Evolutionary conservation across 2,888 invertebrate genomes (phyloP).

Genomic region (Chloromyia formosa): DNA sequence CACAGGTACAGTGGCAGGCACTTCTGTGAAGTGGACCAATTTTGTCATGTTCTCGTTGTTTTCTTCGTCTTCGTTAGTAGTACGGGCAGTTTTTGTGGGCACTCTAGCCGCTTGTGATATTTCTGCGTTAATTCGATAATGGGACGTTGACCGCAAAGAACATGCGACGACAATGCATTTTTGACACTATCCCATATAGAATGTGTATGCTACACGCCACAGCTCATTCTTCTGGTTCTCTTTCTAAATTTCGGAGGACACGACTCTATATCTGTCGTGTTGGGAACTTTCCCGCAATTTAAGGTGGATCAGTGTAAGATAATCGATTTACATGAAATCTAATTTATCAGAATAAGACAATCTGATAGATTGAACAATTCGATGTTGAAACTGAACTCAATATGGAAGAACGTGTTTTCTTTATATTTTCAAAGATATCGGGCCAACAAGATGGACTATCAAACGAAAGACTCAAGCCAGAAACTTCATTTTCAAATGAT

Average conservation of each 20-base stretch:
- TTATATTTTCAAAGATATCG: too few relatives aligned
- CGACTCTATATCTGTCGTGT: too few relatives aligned
- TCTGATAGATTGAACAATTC: not conserved
- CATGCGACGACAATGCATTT: conserved; percentile 42
- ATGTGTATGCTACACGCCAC: too few relatives aligned
- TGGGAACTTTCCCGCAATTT: too few relatives aligned
- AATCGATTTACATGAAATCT: conserved; percentile 5
- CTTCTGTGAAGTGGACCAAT: conserved; percentile 15
- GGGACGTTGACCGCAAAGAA: conserved; percentile 36
- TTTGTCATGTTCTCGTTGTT: not conserved
- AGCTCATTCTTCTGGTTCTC: too few relatives aligned
- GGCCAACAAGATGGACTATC: not conserved
- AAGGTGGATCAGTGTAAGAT: not conserved
- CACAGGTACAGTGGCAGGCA: not conserved
- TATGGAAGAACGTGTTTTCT: too few relatives aligned
- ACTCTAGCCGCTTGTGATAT: conserved; percentile 6
- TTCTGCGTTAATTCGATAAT: conserved; percentile 39
- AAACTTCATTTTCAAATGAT: conserved; percentile 12
- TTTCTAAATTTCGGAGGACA: too few relatives aligned
- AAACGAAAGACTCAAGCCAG: conserved; percentile 38
- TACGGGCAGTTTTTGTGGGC: not conserved
- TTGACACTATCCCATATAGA: conserved; percentile 30
- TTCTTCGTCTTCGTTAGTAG: not conserved
- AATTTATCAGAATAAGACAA: conserved; percentile 19
- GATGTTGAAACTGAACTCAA: too few relatives aligned